Base-by-base conservation (phyloP, 2,888 invertebrate genomes). In the Diplolepis rosae region DNA sequence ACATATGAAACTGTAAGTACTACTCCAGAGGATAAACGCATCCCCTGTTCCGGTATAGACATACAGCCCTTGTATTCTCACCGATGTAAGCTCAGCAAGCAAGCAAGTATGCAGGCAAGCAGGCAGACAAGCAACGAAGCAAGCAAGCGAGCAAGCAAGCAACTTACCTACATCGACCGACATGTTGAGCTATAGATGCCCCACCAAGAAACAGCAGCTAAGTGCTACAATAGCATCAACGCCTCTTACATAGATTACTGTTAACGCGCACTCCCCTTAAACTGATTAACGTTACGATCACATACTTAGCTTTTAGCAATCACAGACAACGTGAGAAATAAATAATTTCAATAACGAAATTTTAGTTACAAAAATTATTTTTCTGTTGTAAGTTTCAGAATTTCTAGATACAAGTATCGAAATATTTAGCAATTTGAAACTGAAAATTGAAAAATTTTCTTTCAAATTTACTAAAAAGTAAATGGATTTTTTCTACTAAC, bases 231-330 rank as follows among this genome's bases (percentile, higher is more conserved):
- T 81, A 77, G 80, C 80, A 83, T 82, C 78, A 79, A 78, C 80
- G 83, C 78, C 83, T 82, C 85, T 83, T 84, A 84, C 84, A 80
- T 72, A 78, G 82, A 80, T 85, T 83, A 82, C 81, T 79, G 82
- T 82, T 81, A 82, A 82, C 79, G 82, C 69, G 75, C 69, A 69
- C 76, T 73, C 67, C 75, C 74, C 73, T 73, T 79, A 79, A 81
- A 80, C 79, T 80, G 82, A 84, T 85, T 83, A 80, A 77, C 77
- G 65, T 74, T 72, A 42, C 71, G 48, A 70, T 42, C 66, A 71
- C 72, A 72, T 48, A 70, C 66, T 65, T 45, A 61, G 35, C 65
- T 69, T 61, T 48, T 67, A 65, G 27, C 61, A 45, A 22, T 67
- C 45, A 32, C 18, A 42, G 68, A n/a, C 24, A 48, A n/a, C n/a